Conservation (phyloP, 1,140 invertebrate species). For the Leptestheria dahalacensis region DNA sequence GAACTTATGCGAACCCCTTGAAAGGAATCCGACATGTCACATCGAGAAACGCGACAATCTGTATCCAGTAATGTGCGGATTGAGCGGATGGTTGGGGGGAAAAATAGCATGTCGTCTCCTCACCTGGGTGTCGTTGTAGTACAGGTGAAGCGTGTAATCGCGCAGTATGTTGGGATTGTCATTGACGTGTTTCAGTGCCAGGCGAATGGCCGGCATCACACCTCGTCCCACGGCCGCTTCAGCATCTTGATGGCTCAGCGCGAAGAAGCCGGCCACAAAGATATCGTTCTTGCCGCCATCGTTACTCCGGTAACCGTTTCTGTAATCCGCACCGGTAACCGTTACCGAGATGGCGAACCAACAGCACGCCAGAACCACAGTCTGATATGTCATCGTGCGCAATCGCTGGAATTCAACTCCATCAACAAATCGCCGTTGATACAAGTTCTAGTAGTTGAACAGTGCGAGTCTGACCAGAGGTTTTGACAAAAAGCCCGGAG, state of each 20-base stretch:
- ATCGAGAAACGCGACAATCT: too few relatives aligned
- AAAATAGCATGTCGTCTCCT: too few relatives aligned
- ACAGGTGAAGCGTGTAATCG: constrained; percentile 79
- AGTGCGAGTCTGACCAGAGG: too few relatives aligned
- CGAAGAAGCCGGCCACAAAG: constrained; percentile 84
- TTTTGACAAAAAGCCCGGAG: too few relatives aligned
- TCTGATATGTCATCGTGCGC: too few relatives aligned
- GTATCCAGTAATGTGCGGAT: too few relatives aligned
- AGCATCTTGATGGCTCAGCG: constrained; percentile 55
- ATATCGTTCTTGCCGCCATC: constrained; percentile 40
- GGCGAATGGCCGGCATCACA: constrained; percentile 80
- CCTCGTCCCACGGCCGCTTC: constrained; percentile 54
- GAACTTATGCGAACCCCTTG: too few relatives aligned
- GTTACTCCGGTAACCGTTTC: not conserved
- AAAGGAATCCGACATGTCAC: too few relatives aligned
- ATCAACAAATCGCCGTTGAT: too few relatives aligned
- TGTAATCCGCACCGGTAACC: not conserved
- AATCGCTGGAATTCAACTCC: too few relatives aligned
- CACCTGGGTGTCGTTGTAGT: constrained; percentile 90
- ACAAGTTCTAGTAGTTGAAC: too few relatives aligned
- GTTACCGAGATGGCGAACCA: not conserved
- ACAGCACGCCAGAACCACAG: too few relatives aligned
- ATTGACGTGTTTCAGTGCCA: constrained; percentile 84
- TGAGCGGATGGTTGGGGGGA: not conserved
- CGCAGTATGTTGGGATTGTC: constrained; percentile 63